Evolutionary conservation across 2,797 vertebrate genomes (phyloP).

Genomic region (Chelon auratus): DNA sequence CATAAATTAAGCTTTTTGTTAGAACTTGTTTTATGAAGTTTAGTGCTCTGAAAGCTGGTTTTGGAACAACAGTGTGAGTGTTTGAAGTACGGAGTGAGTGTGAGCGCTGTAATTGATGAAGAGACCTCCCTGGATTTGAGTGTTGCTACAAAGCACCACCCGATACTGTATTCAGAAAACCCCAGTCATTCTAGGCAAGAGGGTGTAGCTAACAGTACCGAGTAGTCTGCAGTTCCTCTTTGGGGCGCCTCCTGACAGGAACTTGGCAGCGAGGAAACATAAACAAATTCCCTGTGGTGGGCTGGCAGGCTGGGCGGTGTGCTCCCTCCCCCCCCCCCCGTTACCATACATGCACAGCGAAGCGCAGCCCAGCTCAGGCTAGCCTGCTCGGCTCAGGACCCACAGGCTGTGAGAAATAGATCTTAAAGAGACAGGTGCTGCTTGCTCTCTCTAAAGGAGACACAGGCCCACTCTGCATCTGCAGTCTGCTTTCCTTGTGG

Average conservation of each 20-base stretch:
- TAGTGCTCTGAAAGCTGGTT: conserved; percentile 35
- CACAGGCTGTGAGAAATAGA: conserved; percentile 68
- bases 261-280: conserved; percentile 85
- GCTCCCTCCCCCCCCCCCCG: conserved; percentile 39
- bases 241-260: conserved; percentile 84
- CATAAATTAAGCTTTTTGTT: conserved; percentile 64
- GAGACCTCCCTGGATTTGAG: conserved; percentile 72
- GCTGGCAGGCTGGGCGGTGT: conserved; percentile 77
- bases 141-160: conserved; percentile 66
- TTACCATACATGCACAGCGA: conserved; percentile 73
- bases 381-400: conserved; percentile 51
- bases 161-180: conserved; percentile 62
- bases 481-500: conserved; percentile 25
- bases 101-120: conserved; percentile 57
- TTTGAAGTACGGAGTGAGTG: conserved; percentile 31
- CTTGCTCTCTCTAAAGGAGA: conserved; percentile 37
- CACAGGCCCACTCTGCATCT: conserved; percentile 19
- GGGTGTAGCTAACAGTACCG: conserved; percentile 75
- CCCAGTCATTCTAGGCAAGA: conserved; percentile 62
- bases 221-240: conserved; percentile 84
- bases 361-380: conserved; percentile 47
- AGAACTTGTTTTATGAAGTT: conserved; percentile 54
- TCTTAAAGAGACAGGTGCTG: conserved; percentile 77
- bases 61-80: conserved; percentile 37
- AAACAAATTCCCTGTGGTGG: conserved; percentile 85